A percentile compares a stretch with the other conserved stretches of the same genome.
phyloP scores from a whole-genome alignment of 2,113 vertebrate species.

The Platysternon megacephalum region DNA sequence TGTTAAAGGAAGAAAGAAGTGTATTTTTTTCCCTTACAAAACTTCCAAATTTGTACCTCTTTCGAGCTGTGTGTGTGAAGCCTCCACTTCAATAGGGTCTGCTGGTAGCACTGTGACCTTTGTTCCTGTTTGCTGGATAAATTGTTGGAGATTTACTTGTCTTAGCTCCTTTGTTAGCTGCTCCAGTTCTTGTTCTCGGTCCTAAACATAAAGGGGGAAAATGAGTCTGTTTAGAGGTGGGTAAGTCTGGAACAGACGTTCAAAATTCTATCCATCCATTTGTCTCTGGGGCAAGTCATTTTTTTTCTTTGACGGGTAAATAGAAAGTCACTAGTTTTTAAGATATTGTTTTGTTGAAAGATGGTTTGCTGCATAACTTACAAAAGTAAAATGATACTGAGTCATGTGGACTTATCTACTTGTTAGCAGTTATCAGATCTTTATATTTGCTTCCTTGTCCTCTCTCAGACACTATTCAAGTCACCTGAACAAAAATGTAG shows the following conservation, averaged over 20 bases:
- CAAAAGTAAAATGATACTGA: background rate
- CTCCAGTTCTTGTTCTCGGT: slow-evolving; percentile 95
- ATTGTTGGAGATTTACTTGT: slow-evolving; percentile 97
- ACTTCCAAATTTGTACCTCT: slow-evolving; percentile 75
- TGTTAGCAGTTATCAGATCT: background rate
- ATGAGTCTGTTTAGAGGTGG: background rate
- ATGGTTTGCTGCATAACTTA: background rate
- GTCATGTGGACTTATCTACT: background rate
- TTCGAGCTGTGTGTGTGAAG: slow-evolving; percentile 68
- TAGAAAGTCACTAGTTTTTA: background rate
- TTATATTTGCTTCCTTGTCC: background rate
- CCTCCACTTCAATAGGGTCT: slow-evolving; percentile 87
- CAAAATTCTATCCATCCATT: background rate
- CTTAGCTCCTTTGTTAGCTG: slow-evolving; percentile 97
- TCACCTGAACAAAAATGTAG: background rate
- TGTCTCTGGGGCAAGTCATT: rapidly evolving
- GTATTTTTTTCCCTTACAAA: background rate
- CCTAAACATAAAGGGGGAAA: slow-evolving; percentile 75
- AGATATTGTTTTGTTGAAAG: background rate
- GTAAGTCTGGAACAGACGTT: background rate
- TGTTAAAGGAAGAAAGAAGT: rapidly evolving
- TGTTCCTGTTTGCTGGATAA: slow-evolving; percentile 97
- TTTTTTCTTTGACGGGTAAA: background rate
- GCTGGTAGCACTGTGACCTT: slow-evolving; percentile 96
- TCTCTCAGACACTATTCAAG: background rate